Conservation (phyloP, 2,797 vertebrate species). For the Nannoperca obscura region DNA sequence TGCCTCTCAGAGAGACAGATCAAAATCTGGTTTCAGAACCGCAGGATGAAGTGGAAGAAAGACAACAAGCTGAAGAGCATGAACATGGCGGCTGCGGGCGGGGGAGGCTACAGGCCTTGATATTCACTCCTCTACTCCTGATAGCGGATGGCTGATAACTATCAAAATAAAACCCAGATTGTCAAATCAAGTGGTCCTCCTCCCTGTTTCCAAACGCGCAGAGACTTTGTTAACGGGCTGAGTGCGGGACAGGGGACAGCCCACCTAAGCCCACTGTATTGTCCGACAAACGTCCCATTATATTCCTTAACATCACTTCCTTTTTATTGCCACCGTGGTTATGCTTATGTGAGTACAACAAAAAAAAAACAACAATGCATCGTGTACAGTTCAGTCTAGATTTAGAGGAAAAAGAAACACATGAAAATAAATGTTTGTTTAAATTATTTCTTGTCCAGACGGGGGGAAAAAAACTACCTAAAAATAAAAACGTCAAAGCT, state of each 20-base stretch:
- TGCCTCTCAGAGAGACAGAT: constrained; percentile 99
- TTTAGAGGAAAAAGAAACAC: constrained; percentile 84
- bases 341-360: constrained; percentile 89
- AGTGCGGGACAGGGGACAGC: constrained; percentile 85
- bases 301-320: constrained; percentile 67
- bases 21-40: constrained; percentile 99
- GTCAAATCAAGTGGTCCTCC: constrained; percentile 80
- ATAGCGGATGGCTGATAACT: constrained; percentile 68
- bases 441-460: constrained; percentile 91
- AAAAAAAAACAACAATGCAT: constrained; percentile 74
- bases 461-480: constrained; percentile 21
- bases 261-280: constrained; percentile 68
- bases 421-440: constrained; percentile 90
- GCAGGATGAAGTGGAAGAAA: constrained; percentile 99
- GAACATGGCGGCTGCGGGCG: constrained; percentile 97
- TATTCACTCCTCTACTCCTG: constrained; percentile 55
- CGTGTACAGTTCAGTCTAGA: constrained; percentile 94
- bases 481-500: constrained; percentile 81
- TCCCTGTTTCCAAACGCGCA: constrained; percentile 85
- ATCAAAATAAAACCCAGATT: constrained; percentile 87
- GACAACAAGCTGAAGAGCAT: constrained; percentile 99
- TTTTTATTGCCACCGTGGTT: constrained; percentile 88
- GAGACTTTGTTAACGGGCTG: constrained; percentile 89
- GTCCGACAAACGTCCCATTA: constrained; percentile 59
- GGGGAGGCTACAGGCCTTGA: constrained; percentile 94